These are phyloP conservation scores for Rhinoptilus africanus DNA, from an alignment of 2,113 vertebrate species.

Conservation along the genomic window DNA sequence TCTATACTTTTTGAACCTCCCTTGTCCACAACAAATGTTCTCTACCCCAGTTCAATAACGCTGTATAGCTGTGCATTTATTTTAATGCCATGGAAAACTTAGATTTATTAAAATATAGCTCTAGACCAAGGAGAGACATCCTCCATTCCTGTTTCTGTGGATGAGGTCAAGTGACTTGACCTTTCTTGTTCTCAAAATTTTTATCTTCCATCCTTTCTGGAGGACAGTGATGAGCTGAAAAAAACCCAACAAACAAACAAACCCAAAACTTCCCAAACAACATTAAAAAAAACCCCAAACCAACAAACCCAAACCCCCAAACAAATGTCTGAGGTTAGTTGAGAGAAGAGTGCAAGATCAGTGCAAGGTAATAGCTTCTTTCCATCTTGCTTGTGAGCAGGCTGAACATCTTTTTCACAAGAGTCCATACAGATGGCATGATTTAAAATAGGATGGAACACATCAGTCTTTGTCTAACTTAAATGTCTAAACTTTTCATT, in stretches of 20 bases:
- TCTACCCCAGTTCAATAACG: not conserved
- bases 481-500: not conserved
- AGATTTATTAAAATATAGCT: not conserved
- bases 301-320: fast-evolving
- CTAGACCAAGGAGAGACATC: not conserved
- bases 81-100: not conserved
- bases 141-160: not conserved
- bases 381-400: not conserved
- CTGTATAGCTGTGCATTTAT: not conserved
- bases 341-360: not conserved
- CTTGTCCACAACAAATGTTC: not conserved
- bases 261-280: not conserved
- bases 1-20: not conserved
- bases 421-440: not conserved
- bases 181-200: not conserved
- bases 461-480: not conserved
- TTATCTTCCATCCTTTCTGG: not conserved
- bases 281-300: no score
- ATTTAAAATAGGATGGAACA: not conserved
- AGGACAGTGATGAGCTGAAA: not conserved
- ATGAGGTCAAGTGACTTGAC: not conserved
- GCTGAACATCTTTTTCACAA: not conserved
- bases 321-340: not conserved
- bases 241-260: not conserved
- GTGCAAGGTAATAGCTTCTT: not conserved